Conservation (phyloP, 2,797 vertebrate species). For the Capromys pilorides region DNA sequence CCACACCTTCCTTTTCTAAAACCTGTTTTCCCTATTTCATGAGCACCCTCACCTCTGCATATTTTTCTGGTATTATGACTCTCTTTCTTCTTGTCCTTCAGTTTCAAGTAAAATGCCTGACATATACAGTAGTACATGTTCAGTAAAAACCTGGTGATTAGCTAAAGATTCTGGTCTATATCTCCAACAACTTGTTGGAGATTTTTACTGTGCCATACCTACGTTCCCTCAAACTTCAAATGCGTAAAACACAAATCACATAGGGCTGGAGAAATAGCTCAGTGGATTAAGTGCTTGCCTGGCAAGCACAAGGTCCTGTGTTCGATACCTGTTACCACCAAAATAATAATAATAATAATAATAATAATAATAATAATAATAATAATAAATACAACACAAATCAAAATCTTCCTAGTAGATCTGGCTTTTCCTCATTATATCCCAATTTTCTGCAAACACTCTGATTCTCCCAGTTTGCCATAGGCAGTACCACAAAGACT, state of each 20-base stretch:
- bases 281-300: no score
- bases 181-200: not conserved
- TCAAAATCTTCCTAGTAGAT: slow-evolving; percentile 23
- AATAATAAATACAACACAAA: not conserved
- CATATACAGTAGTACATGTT: not conserved
- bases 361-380: no score
- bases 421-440: not conserved
- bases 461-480: slow-evolving; percentile 17
- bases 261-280: no score
- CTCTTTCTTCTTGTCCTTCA: not conserved
- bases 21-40: not conserved
- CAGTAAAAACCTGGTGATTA: slow-evolving; percentile 11
- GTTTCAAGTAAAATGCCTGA: slow-evolving; percentile 40
- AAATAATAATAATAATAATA: no score
- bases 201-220: not conserved
- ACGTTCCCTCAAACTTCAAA: slow-evolving; percentile 22
- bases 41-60: not conserved
- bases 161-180: not conserved
- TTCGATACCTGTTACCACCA: no score
- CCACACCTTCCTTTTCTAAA: not conserved
- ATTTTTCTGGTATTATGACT: slow-evolving; percentile 10
- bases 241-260: slow-evolving; percentile 9
- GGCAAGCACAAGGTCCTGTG: no score
- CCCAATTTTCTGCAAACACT: slow-evolving; percentile 22
- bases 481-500: slow-evolving; percentile 5